Conservation (phyloP, 1,140 invertebrate genomes). For the Oryzaephilus surinamensis region DNA sequence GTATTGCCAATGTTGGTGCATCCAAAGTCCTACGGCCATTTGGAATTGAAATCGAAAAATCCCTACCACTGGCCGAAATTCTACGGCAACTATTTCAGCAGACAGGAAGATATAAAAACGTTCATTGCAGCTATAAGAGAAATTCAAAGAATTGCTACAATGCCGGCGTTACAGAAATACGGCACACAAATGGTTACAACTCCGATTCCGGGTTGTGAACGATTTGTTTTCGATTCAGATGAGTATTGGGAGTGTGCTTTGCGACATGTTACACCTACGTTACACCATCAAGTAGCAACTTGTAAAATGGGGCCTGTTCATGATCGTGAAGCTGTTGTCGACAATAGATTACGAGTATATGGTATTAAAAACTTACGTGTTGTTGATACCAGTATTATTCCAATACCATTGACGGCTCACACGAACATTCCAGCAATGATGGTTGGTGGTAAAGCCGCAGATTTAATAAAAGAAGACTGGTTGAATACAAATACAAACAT, state of each 20-base stretch:
- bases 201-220: constrained; percentile 40
- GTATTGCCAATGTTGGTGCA: constrained; percentile 61
- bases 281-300: constrained; percentile 62
- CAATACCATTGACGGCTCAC: constrained; percentile 48
- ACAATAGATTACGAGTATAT: constrained; percentile 56
- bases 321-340: constrained; percentile 62
- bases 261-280: constrained; percentile 47
- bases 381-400: constrained; percentile 67
- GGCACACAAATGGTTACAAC: constrained; percentile 34
- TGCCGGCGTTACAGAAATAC: constrained; percentile 34
- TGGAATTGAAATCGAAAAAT: constrained; percentile 47
- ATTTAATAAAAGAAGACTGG: constrained; percentile 43
- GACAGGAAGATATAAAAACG: constrained; percentile 38
- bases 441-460: constrained; percentile 47
- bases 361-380: constrained; percentile 60
- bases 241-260: constrained; percentile 67
- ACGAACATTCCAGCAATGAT: constrained; percentile 41
- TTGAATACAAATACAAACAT: too few species aligned
- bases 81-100: constrained; percentile 51
- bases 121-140: constrained; percentile 35
- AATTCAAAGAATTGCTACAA: constrained; percentile 26
- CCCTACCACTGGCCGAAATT: constrained; percentile 54
- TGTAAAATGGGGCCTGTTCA: constrained; percentile 62
- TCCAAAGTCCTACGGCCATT: constrained; percentile 53
- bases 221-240: constrained; percentile 36